Conservation (phyloP, 2,888 invertebrate genomes). For the Geophilus truncorum region DNA sequence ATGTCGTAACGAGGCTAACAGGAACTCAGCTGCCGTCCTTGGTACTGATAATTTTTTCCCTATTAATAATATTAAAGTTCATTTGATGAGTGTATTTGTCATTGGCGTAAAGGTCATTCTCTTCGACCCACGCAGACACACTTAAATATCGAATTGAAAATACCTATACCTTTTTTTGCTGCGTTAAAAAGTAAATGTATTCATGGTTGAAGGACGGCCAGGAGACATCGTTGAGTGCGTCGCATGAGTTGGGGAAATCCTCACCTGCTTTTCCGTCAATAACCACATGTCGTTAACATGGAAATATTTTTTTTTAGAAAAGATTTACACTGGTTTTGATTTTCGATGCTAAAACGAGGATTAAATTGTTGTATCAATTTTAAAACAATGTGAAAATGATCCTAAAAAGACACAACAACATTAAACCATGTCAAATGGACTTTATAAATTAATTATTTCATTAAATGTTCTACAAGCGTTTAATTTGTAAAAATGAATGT, state of each 20-base stretch:
- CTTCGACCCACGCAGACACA: not conserved
- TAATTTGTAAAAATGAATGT: too few species aligned
- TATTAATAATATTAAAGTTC: not conserved
- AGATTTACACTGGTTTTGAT: too few species aligned
- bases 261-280: not conserved
- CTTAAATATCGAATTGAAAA: not conserved
- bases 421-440: too few species aligned
- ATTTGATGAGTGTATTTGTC: not conserved
- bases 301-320: too few species aligned
- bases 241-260: not conserved
- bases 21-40: not conserved
- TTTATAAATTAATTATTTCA: too few species aligned
- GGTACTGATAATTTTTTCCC: not conserved
- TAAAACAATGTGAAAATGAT: too few species aligned
- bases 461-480: too few species aligned
- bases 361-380: too few species aligned
- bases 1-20: not conserved
- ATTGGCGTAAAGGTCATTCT: not conserved
- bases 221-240: not conserved
- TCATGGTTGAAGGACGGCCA: not conserved
- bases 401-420: too few species aligned
- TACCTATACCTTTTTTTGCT: not conserved
- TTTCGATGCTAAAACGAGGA: too few species aligned
- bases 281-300: not conserved
- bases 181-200: not conserved